Evolutionary conservation across 2,888 invertebrate genomes (phyloP).

Genomic region (Spodoptera exigua): DNA sequence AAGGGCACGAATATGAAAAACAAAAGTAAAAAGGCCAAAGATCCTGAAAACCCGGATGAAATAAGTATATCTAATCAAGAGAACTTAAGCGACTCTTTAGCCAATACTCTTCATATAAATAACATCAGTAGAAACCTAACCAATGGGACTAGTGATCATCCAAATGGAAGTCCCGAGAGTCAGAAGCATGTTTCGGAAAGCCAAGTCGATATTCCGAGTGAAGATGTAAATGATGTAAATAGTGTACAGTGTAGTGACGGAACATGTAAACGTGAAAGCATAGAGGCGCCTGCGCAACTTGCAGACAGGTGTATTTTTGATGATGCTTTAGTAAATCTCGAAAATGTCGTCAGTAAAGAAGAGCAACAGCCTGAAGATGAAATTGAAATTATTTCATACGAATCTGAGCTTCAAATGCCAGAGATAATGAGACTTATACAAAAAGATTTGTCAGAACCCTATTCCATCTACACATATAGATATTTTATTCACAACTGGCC

Average conservation of each 20-base stretch:
- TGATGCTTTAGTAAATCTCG: constrained; percentile 67
- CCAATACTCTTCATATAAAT: constrained; percentile 83
- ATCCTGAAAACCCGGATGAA: constrained; percentile 78
- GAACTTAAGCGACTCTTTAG: constrained; percentile 80
- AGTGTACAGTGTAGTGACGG: constrained; percentile 80
- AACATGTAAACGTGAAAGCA: constrained; percentile 61
- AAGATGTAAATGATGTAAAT: constrained; percentile 76
- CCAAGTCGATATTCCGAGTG: constrained; percentile 67
- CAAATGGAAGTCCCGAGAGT: constrained; percentile 71
- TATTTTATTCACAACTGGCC: constrained; percentile 99
- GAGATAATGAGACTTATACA: constrained; percentile 99
- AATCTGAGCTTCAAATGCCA: constrained; percentile 99
- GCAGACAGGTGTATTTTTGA: constrained; percentile 66
- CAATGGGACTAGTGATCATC: constrained; percentile 84
- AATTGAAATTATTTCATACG: constrained; percentile 90
- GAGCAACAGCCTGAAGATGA: constrained; percentile 72
- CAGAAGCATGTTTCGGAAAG: constrained; percentile 65
- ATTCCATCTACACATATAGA: constrained; percentile 99
- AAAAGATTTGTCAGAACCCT: constrained; percentile 99
- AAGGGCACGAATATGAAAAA: constrained; percentile 80
- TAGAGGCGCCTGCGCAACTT: constrained; percentile 60
- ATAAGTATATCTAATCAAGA: constrained; percentile 78
- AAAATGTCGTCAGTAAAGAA: constrained; percentile 66
- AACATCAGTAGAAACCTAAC: constrained; percentile 83
- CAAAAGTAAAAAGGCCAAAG: constrained; percentile 87